Evolutionary conservation across 2,113 vertebrate genomes (phyloP), one percentile per base, ranked within the genome.

Genomic region (Aspiorhynchus laticeps): DNA sequence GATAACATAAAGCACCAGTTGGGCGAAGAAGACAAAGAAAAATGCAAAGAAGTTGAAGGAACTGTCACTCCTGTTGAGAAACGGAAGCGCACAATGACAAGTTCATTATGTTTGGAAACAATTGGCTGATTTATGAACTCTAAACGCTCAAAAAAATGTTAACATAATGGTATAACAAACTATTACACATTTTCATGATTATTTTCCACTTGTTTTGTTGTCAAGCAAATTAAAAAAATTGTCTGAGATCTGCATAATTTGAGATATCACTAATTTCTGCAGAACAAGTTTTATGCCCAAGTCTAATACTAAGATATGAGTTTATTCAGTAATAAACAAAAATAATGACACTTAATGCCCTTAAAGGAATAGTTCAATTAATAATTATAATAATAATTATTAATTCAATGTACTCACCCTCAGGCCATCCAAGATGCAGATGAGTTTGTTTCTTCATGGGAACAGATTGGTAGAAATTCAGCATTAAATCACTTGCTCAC

Each of bases 11-110:
- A 97, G 46, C 21, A 96, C 89, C 0, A 97, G 96, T 94, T 99
- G 98, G 69, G 93, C 95, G 77, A 99, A 98, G 95, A 98, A 99
- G 87, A 99, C 86, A 92, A 99, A 99, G 95, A 99, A 99, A 96
- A 99, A 99, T 74, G 96, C 87, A 79, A 99, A 99, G 94, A 99
- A 99, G 91, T 98, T 99, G 97, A 99, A 98, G 46, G 98, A 99
- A 91, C 98, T 99, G 94, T 99, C 98, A 31, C 95, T 98, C 96
- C 98, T 99, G 90, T 90, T 53, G 74, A 84, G 38, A 86, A 24
- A 87, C 0, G 51, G 12, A 71, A 43, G 28, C 8, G 8, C 5
- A 36, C 14, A 28, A 79, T 75, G 38, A 41, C 38, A 4, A 24
- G 9, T 26, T 24, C 24, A 46, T 59, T 17, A 80, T 21, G 51